These are phyloP conservation scores for Vireo altiloquus DNA, from an alignment of 2,113 vertebrate genomes.

Conservation along the genomic window DNA sequence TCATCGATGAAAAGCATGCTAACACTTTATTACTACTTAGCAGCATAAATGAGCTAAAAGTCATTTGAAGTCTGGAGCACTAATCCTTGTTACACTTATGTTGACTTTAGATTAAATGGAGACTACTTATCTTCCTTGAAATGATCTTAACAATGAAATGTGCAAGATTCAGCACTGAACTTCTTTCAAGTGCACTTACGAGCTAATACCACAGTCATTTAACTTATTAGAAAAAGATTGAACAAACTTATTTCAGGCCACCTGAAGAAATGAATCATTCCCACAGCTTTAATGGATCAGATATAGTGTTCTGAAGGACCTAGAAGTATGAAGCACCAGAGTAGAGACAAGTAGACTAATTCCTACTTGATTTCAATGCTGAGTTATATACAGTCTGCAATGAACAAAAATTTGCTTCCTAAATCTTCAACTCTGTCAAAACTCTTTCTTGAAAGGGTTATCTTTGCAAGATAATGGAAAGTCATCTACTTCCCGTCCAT, in stretches of 20 bases:
- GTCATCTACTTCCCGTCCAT: not conserved
- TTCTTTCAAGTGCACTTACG: not conserved
- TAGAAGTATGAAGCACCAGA: not conserved
- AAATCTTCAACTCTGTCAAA: not conserved
- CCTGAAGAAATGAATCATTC: not conserved
- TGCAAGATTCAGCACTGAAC: not conserved
- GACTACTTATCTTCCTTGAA: not conserved
- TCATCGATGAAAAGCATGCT: not conserved
- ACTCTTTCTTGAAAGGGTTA: not conserved
- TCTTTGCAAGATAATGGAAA: not conserved
- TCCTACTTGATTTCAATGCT: not conserved
- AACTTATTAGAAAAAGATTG: not conserved
- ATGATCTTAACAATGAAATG: not conserved
- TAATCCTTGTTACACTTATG: not conserved
- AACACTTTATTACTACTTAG: not conserved
- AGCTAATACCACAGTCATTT: not conserved
- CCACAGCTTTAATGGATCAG: not conserved
- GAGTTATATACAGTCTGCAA: not conserved
- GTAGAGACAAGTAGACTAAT: not conserved
- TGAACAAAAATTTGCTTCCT: not conserved
- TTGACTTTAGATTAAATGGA: not conserved
- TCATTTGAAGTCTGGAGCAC: not conserved
- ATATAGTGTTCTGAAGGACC: not conserved
- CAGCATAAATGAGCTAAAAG: not conserved
- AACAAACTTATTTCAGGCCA: not conserved